Evolutionary conservation across 2,888 invertebrate species (phyloP).

Genomic region (Stramonita haemastoma): DNA sequence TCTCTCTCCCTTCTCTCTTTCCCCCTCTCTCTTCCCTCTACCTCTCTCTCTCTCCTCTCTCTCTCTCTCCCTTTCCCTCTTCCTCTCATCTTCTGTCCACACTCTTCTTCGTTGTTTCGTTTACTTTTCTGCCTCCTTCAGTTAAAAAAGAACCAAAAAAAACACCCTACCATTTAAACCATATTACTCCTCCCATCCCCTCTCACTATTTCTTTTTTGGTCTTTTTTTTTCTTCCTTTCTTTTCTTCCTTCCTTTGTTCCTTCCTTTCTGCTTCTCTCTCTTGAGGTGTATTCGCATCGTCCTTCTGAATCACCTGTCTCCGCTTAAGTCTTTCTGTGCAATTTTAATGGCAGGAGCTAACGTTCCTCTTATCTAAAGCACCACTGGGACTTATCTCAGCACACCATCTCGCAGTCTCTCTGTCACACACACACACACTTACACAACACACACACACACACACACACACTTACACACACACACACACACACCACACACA

Average conservation of each 20-base stretch:
- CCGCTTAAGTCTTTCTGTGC: too few relatives aligned
- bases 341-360: too few relatives aligned
- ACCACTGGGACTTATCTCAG: too few relatives aligned
- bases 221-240: neutral
- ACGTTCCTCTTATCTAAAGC: too few relatives aligned
- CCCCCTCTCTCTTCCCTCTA: too few relatives aligned
- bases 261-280: neutral
- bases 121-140: neutral
- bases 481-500: neutral
- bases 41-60: too few relatives aligned
- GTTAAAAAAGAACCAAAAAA: neutral
- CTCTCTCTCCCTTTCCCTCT: neutral
- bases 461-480: neutral
- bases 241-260: neutral
- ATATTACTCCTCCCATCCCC: too few relatives aligned
- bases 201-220: neutral
- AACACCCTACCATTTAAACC: too few relatives aligned
- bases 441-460: neutral
- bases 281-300: neutral
- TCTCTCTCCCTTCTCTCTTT: too few relatives aligned
- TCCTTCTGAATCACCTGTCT: too few relatives aligned
- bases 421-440: neutral
- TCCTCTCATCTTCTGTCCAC: neutral
- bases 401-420: too few relatives aligned
- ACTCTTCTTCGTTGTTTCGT: neutral